Evolutionary conservation across 2,888 invertebrate genomes (phyloP).

Genomic region (Leptinotarsa rubiginosa): DNA sequence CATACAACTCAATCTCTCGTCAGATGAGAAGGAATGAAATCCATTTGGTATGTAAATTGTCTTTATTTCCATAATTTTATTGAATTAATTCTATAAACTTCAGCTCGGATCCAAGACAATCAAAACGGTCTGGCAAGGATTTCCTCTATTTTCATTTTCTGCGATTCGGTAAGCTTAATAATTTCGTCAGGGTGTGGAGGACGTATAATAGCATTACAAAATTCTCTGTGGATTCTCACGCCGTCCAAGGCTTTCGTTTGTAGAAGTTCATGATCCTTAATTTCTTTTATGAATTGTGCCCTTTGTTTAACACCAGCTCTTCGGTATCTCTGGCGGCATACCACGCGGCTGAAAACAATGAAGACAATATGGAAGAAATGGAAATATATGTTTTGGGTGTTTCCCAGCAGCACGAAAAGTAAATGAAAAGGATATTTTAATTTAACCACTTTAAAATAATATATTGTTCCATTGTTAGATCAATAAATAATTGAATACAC

Average conservation of each 20-base stretch:
- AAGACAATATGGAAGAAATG: neutral
- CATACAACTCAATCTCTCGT: neutral
- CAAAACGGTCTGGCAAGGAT: slow-evolving; percentile 50
- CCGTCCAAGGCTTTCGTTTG: slow-evolving; percentile 75
- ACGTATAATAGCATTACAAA: slow-evolving; percentile 71
- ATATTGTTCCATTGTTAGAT: no score
- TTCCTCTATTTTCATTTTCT: slow-evolving; percentile 58
- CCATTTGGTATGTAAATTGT: slow-evolving; percentile 7
- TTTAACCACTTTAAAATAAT: no score
- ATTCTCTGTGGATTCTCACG: slow-evolving; percentile 74
- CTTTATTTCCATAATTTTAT: slow-evolving; percentile 16
- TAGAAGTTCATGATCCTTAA: slow-evolving; percentile 72
- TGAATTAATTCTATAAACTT: slow-evolving; percentile 8
- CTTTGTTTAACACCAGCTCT: slow-evolving; percentile 69
- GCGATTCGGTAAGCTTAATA: slow-evolving; percentile 57
- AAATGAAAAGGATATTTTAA: no score
- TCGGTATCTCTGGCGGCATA: slow-evolving; percentile 74
- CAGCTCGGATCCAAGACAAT: neutral
- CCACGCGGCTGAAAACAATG: slow-evolving; percentile 69
- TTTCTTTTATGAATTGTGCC: slow-evolving; percentile 73
- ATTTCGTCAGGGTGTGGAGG: slow-evolving; percentile 56
- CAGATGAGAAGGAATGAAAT: neutral
- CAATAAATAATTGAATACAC: no score
- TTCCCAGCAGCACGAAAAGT: no score
- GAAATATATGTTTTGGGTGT: neutral